A percentile compares a stretch with the other conserved stretches of the same genome.
Evolutionary conservation across 2,888 invertebrate genomes (phyloP).

Genomic region (Hesperia comma): DNA sequence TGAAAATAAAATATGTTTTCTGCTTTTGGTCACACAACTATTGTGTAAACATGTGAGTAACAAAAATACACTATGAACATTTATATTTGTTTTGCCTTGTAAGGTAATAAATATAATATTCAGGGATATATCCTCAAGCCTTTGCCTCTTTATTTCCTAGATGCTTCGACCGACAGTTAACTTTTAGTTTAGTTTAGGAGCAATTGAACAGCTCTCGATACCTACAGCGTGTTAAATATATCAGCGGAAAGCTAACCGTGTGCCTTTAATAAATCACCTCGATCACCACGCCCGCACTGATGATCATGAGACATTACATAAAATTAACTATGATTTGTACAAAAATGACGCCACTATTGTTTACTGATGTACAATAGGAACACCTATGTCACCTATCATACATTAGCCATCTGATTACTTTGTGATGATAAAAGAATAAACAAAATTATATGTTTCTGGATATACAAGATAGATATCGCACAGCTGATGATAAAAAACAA

Average conservation of each 20-base stretch:
- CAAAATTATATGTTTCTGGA: no score
- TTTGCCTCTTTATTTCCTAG: not conserved
- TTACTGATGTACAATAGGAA: slow-evolving; percentile 9
- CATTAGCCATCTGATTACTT: no score
- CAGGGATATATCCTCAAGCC: slow-evolving; percentile 11
- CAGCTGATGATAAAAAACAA: no score
- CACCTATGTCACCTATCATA: no score
- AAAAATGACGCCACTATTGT: slow-evolving; percentile 21
- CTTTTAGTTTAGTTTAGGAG: no score
- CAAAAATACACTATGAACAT: slow-evolving; percentile 3
- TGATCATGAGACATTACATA: slow-evolving; percentile 16
- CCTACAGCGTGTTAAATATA: no score
- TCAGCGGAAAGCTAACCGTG: slow-evolving; percentile 1
- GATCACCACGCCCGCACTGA: slow-evolving; percentile 10
- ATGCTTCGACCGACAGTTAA: no score
- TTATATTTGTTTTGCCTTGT: slow-evolving; percentile 24
- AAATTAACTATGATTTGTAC: slow-evolving; percentile 17
- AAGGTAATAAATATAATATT: slow-evolving; percentile 14
- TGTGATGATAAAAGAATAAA: no score
- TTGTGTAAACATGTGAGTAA: slow-evolving; percentile 32
- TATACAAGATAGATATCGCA: no score
- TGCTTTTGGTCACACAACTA: not conserved
- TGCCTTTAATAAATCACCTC: slow-evolving; percentile 1
- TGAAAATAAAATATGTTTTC: slow-evolving; percentile 7
- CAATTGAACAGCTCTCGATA: no score